Percentiles rank a stretch among this genome's conserved stretches.
Conservation (phyloP, 2,113 vertebrate species). For the Pithys albifrons region DNA sequence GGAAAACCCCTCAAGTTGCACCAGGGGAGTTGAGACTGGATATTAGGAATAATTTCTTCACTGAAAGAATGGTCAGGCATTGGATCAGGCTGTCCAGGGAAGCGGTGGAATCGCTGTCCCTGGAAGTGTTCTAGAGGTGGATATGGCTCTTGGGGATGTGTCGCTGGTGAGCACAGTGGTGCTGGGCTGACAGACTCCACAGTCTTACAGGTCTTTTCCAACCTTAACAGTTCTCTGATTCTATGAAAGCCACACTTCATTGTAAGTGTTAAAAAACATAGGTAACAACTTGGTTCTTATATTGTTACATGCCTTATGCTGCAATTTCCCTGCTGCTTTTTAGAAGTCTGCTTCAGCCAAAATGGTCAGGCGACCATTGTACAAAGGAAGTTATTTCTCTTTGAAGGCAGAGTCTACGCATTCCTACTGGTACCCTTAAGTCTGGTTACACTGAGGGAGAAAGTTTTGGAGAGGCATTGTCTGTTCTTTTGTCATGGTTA, state of each 20-base stretch:
- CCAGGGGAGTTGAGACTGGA: neutral
- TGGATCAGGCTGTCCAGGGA: neutral
- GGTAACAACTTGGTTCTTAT: neutral
- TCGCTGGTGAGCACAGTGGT: neutral
- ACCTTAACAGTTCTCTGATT: neutral
- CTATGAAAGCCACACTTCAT: neutral
- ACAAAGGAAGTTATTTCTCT: neutral
- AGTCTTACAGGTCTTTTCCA: neutral
- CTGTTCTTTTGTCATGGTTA: neutral
- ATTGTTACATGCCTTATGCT: neutral
- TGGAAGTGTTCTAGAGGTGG: neutral
- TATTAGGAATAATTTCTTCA: neutral
- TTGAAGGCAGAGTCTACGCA: neutral
- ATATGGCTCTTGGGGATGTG: neutral
- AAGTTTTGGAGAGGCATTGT: neutral
- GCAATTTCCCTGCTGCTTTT: neutral
- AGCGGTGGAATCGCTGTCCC: neutral
- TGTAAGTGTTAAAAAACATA: neutral
- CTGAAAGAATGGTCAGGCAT: too few species aligned
- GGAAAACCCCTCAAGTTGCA: neutral
- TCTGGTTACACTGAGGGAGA: neutral
- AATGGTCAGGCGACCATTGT: neutral
- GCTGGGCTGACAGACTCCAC: neutral
- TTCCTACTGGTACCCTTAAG: neutral
- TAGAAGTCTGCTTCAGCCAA: neutral